A percentile compares a stretch with the other conserved stretches of the same genome.
Evolutionary conservation across 2,888 invertebrate species (phyloP).

Genomic region (Eumerus sabulonum): DNA sequence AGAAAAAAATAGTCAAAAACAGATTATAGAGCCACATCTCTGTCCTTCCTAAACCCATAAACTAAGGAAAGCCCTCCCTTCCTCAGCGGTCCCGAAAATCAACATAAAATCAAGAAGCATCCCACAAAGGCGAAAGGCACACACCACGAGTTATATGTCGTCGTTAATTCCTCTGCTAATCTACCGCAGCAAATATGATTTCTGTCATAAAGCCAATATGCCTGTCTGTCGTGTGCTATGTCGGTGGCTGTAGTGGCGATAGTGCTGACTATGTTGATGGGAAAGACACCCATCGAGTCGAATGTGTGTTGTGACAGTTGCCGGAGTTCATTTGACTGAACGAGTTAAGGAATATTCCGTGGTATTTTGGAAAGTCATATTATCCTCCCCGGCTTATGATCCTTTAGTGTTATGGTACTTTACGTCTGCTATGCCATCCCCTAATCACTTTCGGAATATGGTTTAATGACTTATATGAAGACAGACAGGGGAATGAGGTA

Average conservation of each 20-base stretch:
- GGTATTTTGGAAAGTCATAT: constrained; percentile 57
- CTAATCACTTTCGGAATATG: constrained; percentile 64
- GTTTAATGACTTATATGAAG: constrained; percentile 58
- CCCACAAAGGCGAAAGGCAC: constrained; percentile 34
- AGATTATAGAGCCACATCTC: constrained; percentile 19
- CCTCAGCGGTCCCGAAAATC: constrained; percentile 29
- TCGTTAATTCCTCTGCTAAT: constrained; percentile 68
- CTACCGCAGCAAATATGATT: constrained; percentile 69
- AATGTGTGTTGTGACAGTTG: constrained; percentile 64
- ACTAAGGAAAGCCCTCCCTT: constrained; percentile 23
- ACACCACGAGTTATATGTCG: constrained; percentile 61
- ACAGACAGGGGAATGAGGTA: constrained; percentile 48
- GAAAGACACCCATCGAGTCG: too few relatives aligned
- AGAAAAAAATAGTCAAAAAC: constrained; percentile 5
- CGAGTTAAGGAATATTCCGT: constrained; percentile 56
- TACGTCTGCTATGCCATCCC: constrained; percentile 45
- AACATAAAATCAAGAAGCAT: constrained; percentile 62
- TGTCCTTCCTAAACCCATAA: constrained; percentile 20
- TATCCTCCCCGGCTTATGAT: constrained; percentile 49
- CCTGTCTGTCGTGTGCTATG: constrained; percentile 21
- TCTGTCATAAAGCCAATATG: constrained; percentile 69
- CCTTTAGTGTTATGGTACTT: constrained; percentile 51
- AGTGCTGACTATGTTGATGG: too few relatives aligned
- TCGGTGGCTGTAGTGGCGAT: neutral
- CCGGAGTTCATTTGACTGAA: constrained; percentile 49